Evolutionary conservation across 2,797 vertebrate species (phyloP).

Genomic region (Steatocranus sp.): DNA sequence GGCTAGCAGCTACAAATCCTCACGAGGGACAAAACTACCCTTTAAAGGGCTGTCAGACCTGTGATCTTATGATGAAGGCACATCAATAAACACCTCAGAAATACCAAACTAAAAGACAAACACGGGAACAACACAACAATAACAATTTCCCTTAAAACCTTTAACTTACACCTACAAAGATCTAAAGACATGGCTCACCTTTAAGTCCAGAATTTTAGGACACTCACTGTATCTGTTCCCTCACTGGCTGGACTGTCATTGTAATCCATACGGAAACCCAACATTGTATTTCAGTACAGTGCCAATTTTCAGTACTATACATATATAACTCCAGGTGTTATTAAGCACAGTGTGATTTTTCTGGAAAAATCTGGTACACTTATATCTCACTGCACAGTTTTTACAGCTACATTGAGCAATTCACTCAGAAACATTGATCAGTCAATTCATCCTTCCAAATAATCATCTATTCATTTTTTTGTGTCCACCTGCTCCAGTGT

Average conservation of each 20-base stretch:
- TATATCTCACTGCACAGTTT: not conserved
- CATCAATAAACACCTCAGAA: not conserved
- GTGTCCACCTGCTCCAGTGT: not conserved
- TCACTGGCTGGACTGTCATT: not conserved
- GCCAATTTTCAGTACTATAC: not conserved
- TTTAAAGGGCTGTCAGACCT: not conserved
- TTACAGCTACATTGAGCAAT: not conserved
- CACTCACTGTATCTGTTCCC: not conserved
- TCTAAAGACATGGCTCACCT: not conserved
- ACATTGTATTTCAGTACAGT: not conserved
- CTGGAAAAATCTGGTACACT: not conserved
- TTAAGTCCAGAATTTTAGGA: not conserved
- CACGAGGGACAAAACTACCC: not conserved
- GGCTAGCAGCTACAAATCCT: not conserved
- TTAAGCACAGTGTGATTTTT: not conserved
- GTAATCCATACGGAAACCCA: not conserved
- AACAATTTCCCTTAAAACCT: not conserved
- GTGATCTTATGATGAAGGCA: not conserved
- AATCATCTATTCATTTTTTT: not conserved
- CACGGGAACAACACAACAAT: not conserved
- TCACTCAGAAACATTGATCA: constrained; percentile 1
- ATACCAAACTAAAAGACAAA: not conserved
- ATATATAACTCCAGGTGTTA: not conserved
- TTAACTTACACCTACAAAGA: not conserved
- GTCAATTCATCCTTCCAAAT: not conserved